Evolutionary conservation across 2,113 vertebrate species (phyloP), one percentile per base, ranked within the genome.

Genomic region (Narcine bancroftii): DNA sequence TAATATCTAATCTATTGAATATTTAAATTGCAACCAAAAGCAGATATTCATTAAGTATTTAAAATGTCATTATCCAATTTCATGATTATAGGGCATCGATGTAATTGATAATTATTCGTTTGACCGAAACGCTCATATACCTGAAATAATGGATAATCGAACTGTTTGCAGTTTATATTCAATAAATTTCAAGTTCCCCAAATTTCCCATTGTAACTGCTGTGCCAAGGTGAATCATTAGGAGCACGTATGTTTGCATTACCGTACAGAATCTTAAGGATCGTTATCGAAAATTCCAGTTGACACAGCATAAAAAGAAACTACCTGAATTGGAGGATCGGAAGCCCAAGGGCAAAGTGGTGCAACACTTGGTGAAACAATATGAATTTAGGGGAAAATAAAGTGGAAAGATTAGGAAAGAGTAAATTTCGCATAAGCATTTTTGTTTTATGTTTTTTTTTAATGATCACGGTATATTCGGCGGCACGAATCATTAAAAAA

Each of bases 401-500:
- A 24, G 39, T 66, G 24, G 10, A 91, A 69, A 66, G 85, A 89
- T 89, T 56, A 63, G 15, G 36, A 42, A 69, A 69, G 39, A 39
- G 15, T 65, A 36, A 89, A 66, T n/a, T 66, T 29, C 87, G 1
- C 65, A 91, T 45, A 65, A 69, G 63, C 24, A 91, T 69, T 21
- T 47, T 91, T 91, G 42, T 69, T 91, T 91, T 17, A 69, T 66
- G 26, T 17, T 36, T 36, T 65, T 39, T 65, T 56, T 63, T 7
- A 24, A 69, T 45, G 26, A 26, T 39, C 65, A 91, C 89, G 26
- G 33, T 89, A 45, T 89, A 89, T 89, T 89, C 6, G 60, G 65
- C 29, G 63, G 63, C 89, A 91, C 39, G 39, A 65, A 91, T 47
- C 89, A 91, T 91, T 91, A 91, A 91, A 63, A 13, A 21, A 91